Evolutionary conservation across 1,140 invertebrate genomes (phyloP).

Genomic region (Cydia amplana): DNA sequence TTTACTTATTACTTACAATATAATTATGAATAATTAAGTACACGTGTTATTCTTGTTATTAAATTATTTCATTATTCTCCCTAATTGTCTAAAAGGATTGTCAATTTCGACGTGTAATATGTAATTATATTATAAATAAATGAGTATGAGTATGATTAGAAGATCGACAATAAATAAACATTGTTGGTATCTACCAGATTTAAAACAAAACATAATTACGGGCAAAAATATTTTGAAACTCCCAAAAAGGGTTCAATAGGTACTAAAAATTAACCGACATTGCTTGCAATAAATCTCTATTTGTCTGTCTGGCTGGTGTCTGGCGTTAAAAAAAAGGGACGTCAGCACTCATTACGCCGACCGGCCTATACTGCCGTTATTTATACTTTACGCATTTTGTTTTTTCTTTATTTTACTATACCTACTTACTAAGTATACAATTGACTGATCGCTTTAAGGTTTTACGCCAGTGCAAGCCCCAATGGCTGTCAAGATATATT

Average conservation of each 20-base stretch:
- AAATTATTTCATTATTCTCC: no score
- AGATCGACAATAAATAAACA: no score
- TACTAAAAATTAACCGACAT: conserved; percentile 50
- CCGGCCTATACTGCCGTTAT: conserved; percentile 1
- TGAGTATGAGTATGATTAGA: no score
- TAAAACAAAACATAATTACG: background rate
- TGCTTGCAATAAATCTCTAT: conserved; percentile 52
- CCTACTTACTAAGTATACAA: background rate
- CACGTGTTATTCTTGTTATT: no score
- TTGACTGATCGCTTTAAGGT: background rate
- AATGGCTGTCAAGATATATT: no score
- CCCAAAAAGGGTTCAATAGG: conserved; percentile 4
- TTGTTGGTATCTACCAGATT: no score
- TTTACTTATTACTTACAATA: no score
- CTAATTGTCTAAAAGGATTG: no score
- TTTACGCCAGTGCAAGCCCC: background rate
- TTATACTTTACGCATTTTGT: background rate
- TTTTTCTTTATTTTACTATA: background rate
- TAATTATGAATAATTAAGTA: no score
- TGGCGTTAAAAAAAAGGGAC: conserved; percentile 36
- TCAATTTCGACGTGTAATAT: no score
- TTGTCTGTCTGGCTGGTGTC: conserved; percentile 40
- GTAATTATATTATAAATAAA: no score
- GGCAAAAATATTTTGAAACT: background rate
- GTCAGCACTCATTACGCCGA: conserved; percentile 36